Conservation (phyloP, 2,113 vertebrate genomes). For the Peromyscus polionotus region DNA sequence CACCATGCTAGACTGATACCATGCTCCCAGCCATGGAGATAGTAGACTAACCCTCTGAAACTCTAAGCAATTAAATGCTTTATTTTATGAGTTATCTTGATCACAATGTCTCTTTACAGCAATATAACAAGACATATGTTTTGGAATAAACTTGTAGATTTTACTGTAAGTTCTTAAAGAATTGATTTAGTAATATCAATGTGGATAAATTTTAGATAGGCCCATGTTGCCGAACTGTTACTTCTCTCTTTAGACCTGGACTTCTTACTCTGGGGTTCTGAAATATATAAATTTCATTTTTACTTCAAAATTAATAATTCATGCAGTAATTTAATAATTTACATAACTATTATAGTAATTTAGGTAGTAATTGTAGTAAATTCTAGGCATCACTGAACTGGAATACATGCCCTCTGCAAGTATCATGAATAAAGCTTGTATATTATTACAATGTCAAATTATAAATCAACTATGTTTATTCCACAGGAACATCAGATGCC, state of each 20-base stretch:
- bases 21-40: background rate
- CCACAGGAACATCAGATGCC: background rate
- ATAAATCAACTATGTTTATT: background rate
- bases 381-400: background rate
- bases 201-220: conserved; percentile 49
- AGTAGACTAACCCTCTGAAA: background rate
- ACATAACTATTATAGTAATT: background rate
- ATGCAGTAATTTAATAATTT: background rate
- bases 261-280: background rate
- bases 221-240: background rate
- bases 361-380: background rate
- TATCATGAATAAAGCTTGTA: background rate
- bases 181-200: background rate
- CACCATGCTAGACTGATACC: background rate
- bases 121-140: background rate
- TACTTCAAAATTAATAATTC: background rate
- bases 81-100: background rate
- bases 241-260: background rate
- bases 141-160: conserved; percentile 41
- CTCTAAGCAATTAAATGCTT: background rate
- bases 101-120: background rate
- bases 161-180: conserved; percentile 68
- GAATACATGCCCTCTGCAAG: background rate
- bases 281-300: background rate
- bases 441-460: background rate